phyloP scores from a whole-genome alignment of 2,888 invertebrate species.

The Drepanosiphum platanoidis region DNA sequence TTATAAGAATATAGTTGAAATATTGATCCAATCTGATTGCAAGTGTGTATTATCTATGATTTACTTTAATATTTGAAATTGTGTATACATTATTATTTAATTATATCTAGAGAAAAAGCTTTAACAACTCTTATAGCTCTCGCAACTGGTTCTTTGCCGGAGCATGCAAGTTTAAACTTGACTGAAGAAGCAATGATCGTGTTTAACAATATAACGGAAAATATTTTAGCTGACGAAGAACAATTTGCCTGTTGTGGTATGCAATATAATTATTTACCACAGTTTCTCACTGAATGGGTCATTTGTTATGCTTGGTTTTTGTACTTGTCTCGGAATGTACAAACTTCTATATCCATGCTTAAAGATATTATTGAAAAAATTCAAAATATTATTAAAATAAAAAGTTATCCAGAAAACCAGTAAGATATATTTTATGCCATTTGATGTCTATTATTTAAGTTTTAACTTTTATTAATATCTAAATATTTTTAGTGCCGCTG shows the following conservation, averaged over 20 bases:
- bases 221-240: conserved; percentile 56
- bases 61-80: not conserved
- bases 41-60: conserved; percentile 49
- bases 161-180: conserved; percentile 66
- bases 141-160: conserved; percentile 60
- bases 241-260: conserved; percentile 51
- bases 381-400: conserved; percentile 39
- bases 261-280: conserved; percentile 69
- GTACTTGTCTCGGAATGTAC: conserved; percentile 67
- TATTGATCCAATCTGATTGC: conserved; percentile 56
- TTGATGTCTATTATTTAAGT: not conserved
- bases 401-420: conserved; percentile 40
- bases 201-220: conserved; percentile 63
- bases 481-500: conserved; percentile 43
- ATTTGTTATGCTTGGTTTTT: conserved; percentile 71
- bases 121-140: conserved; percentile 63
- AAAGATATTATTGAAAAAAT: conserved; percentile 44
- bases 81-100: not conserved
- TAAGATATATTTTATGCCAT: conserved; percentile 24
- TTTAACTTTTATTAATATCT: not conserved
- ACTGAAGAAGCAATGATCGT: conserved; percentile 66
- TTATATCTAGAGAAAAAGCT: conserved; percentile 61
- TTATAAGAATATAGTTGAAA: conserved; percentile 68
- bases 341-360: conserved; percentile 67
- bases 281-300: conserved; percentile 70